Conservation (phyloP, 2,797 vertebrate species). For the Falco naumanni region DNA sequence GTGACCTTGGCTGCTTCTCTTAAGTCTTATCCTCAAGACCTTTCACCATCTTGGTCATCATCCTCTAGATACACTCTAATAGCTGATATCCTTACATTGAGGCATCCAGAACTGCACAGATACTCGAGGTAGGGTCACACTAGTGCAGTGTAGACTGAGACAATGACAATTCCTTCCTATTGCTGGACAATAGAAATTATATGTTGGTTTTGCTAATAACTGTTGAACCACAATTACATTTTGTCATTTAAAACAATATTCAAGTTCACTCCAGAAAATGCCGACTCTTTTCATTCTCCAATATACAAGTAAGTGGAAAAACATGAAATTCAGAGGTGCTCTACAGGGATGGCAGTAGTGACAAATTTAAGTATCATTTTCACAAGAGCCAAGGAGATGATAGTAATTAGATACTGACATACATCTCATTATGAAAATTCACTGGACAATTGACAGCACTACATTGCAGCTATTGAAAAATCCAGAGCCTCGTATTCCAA, state of each 20-base stretch:
- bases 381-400: not conserved
- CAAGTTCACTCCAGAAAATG: not conserved
- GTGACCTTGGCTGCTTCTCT: not conserved
- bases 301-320: not conserved
- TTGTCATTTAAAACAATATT: not conserved
- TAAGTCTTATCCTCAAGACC: not conserved
- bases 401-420: not conserved
- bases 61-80: not conserved
- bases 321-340: not conserved
- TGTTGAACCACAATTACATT: not conserved
- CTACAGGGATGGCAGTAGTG: not conserved
- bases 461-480: not conserved
- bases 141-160: fast-evolving
- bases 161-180: not conserved
- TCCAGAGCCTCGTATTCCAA: not conserved
- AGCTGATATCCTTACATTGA: not conserved
- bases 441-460: not conserved
- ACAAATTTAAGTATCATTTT: not conserved
- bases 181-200: not conserved
- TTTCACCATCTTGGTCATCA: fast-evolving
- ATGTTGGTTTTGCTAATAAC: not conserved
- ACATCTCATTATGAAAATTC: not conserved
- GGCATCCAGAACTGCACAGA: not conserved
- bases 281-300: not conserved
- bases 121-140: not conserved